Base-by-base conservation (phyloP, 1,140 invertebrate species). In the Drosophila nikananu region DNA sequence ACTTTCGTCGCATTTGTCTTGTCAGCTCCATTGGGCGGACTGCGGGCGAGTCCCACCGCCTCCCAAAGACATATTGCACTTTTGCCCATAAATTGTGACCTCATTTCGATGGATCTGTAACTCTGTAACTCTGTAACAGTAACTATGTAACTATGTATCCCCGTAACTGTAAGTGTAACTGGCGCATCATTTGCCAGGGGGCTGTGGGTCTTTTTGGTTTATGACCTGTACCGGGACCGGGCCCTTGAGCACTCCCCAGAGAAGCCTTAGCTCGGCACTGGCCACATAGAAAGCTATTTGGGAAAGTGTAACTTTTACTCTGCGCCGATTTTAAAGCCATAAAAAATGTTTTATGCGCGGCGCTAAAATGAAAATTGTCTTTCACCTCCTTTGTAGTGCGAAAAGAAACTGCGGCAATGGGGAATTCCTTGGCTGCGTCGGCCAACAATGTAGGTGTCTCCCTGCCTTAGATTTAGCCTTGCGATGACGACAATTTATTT, bases 261-360 rank as follows among this genome's bases (percentile, higher is more conserved):
- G 78, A 17, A 63, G 73, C 17, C 12, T 19, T 19, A 19, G 55
- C 17, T n/a, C 10, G 32, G 15, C 37, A 12, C 41, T 51, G 32
- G 54, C 35, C 66, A 42, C 35, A 57, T 57, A n/a, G 54, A 57
- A 57, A 57, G 86, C 84, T 90, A 81, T 87, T 87, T 81, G 84
- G 73, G 84, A 87, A 87, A 87, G 84, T 89, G 86, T 87, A 87
- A 87, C 84, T 87, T 87, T 87, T 87, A 89, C 84, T 81, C 70
- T 25, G 58, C 42, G 77, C 83, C 86, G 86, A 90, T 89, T 89
- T 89, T 90, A 90, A 89, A 90, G 86, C 86, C 57, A 89, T 89
- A 89, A 89, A 87, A 89, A 84, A 90, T 89, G 86, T 89, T 89
- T 89, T 89, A 89, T 89, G 86, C 72, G 66, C 77, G 79, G 83